phyloP scores from a whole-genome alignment of 92 coral and sea anemone genomes.

The Pocillopora meandrina region DNA sequence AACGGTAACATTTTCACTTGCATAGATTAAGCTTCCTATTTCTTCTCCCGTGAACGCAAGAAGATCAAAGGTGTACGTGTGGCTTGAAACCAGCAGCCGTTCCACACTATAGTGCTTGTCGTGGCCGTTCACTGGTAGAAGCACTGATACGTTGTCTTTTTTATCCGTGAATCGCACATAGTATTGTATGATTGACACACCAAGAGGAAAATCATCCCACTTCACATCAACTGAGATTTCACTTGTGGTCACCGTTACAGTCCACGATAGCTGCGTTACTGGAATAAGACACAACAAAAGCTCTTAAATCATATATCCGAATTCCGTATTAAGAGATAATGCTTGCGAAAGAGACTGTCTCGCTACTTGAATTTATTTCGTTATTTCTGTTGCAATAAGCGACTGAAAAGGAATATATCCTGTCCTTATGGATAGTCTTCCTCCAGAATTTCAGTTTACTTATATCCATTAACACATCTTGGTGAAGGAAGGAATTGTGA shows the following conservation, averaged over 20 bases:
- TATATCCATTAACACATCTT: too few relatives aligned
- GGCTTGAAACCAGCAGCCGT: background rate
- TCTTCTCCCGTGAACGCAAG: background rate
- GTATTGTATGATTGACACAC: background rate
- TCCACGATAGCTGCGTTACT: conserved; percentile 11
- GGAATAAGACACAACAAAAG: background rate
- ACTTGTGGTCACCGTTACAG: background rate
- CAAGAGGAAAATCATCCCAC: conserved; percentile 12
- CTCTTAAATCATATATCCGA: too few relatives aligned
- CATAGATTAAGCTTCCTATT: background rate
- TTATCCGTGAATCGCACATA: background rate
- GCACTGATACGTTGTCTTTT: background rate
- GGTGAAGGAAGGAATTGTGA: too few relatives aligned
- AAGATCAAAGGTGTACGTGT: background rate
- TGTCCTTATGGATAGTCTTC: too few relatives aligned
- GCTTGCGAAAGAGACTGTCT: too few relatives aligned
- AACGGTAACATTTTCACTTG: background rate
- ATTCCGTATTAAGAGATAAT: too few relatives aligned
- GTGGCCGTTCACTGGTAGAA: background rate
- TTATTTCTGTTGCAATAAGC: too few relatives aligned
- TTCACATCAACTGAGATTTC: background rate
- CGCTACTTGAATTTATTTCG: too few relatives aligned
- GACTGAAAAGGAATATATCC: too few relatives aligned
- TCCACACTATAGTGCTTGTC: background rate
- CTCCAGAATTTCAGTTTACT: too few relatives aligned